A percentile compares a stretch with the other conserved stretches of the same genome.
Conservation (phyloP, 2,797 vertebrate genomes). For the Furcifer pardalis region DNA sequence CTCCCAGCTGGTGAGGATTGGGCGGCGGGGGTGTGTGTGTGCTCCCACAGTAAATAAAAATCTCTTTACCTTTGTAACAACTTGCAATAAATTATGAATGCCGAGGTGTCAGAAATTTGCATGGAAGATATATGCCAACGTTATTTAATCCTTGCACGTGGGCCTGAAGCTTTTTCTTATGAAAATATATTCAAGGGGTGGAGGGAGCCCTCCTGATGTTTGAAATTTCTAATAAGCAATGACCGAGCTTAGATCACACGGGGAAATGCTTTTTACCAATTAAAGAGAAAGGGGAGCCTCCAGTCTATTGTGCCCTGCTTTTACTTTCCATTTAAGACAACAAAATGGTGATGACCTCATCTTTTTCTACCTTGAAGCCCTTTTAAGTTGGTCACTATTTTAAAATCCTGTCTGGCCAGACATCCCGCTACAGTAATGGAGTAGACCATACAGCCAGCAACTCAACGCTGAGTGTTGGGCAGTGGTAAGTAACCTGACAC, state of each 20-base stretch:
- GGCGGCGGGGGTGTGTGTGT: conserved; percentile 42
- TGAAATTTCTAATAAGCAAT: conserved; percentile 53
- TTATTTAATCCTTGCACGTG: conserved; percentile 64
- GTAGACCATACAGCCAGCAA: no score
- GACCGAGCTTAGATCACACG: neutral
- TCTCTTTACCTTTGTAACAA: conserved; percentile 67
- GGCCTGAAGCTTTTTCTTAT: conserved; percentile 62
- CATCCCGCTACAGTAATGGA: no score
- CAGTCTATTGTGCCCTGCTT: neutral
- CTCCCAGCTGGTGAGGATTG: conserved; percentile 54
- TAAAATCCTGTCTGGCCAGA: neutral
- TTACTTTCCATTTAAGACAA: neutral
- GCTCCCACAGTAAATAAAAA: conserved; percentile 66
- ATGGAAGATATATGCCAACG: conserved; percentile 57
- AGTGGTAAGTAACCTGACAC: no score
- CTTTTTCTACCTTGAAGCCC: neutral
- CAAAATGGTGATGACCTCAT: neutral
- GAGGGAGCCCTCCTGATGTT: conserved; percentile 52
- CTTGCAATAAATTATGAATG: conserved; percentile 67
- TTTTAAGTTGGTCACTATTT: neutral
- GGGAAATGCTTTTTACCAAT: conserved; percentile 4
- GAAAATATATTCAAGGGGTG: conserved; percentile 60
- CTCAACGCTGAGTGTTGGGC: no score
- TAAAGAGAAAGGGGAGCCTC: conserved; percentile 1
- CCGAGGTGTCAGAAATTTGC: conserved; percentile 60